Percentiles rank a stretch among this genome's conserved stretches.
phyloP scores from a whole-genome alignment of 2,113 vertebrate species.

The Hepsetus odoe region DNA sequence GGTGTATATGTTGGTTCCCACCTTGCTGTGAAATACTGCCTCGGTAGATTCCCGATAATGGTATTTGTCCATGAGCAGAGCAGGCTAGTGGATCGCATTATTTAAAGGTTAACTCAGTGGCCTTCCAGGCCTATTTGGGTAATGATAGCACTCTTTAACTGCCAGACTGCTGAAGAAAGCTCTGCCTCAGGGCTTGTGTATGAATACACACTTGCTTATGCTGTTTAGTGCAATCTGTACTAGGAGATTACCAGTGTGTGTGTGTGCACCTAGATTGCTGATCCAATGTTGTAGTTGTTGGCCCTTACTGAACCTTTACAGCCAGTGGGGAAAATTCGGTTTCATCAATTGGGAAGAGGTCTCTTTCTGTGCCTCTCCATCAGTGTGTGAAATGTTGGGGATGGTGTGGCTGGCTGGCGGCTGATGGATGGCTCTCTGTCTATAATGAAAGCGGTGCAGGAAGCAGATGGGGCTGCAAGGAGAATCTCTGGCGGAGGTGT shows the following conservation, averaged over 20 bases:
- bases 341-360: not conserved
- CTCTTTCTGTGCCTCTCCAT: slow-evolving; percentile 31
- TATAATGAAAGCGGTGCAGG: slow-evolving; percentile 50
- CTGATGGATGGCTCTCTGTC: slow-evolving; percentile 54
- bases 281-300: not conserved
- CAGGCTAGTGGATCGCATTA: slow-evolving; percentile 29
- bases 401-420: slow-evolving; percentile 28
- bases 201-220: not conserved
- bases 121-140: slow-evolving; percentile 1
- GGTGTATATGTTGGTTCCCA: not conserved
- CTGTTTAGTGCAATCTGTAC: not conserved
- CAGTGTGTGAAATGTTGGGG: slow-evolving; percentile 31
- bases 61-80: slow-evolving; percentile 38
- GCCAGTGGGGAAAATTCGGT: not conserved
- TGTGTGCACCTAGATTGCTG: not conserved
- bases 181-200: not conserved
- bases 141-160: not conserved
- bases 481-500: slow-evolving; percentile 39
- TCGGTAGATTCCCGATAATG: slow-evolving; percentile 27
- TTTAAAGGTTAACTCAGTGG: slow-evolving; percentile 41
- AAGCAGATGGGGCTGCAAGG: slow-evolving; percentile 53
- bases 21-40: slow-evolving; percentile 5
- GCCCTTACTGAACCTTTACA: not conserved
- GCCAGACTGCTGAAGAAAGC: not conserved
- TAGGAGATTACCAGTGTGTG: not conserved